A percentile compares a stretch with the other conserved stretches of the same genome.
These are phyloP conservation scores for Spodoptera frugiperda DNA, from an alignment of 1,140 invertebrate genomes.

Conservation along the genomic window DNA sequence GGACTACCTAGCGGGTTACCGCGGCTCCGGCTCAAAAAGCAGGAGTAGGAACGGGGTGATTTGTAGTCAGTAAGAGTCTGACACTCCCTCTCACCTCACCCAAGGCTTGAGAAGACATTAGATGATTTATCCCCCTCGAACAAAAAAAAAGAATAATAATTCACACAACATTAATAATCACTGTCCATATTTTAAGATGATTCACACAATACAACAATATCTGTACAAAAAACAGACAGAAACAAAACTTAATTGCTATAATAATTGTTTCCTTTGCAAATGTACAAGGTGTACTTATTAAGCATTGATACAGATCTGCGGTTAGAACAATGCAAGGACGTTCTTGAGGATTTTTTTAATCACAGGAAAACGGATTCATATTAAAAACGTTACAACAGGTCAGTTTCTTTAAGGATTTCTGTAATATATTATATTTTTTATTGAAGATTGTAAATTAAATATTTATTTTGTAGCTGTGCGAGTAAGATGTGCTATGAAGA, in stretches of 20 bases:
- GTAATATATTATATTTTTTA: not conserved
- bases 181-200: no score
- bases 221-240: not conserved
- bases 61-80: no score
- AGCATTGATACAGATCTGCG: slow-evolving; percentile 35
- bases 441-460: not conserved
- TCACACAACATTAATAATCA: no score
- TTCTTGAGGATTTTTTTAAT: slow-evolving; percentile 36
- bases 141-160: no score
- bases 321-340: slow-evolving; percentile 41
- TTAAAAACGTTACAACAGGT: not conserved
- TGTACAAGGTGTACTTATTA: slow-evolving; percentile 14
- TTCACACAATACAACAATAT: slow-evolving; percentile 16
- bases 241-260: slow-evolving; percentile 24
- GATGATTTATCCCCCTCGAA: no score
- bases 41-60: no score
- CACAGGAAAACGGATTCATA: slow-evolving; percentile 31
- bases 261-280: slow-evolving; percentile 44
- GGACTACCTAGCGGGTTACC: no score
- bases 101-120: no score
- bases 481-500: no score
- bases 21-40: no score
- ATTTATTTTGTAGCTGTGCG: no score
- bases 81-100: no score
- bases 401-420: not conserved